Conservation (phyloP, 2,113 vertebrate genomes). For the Barbus barbus region DNA sequence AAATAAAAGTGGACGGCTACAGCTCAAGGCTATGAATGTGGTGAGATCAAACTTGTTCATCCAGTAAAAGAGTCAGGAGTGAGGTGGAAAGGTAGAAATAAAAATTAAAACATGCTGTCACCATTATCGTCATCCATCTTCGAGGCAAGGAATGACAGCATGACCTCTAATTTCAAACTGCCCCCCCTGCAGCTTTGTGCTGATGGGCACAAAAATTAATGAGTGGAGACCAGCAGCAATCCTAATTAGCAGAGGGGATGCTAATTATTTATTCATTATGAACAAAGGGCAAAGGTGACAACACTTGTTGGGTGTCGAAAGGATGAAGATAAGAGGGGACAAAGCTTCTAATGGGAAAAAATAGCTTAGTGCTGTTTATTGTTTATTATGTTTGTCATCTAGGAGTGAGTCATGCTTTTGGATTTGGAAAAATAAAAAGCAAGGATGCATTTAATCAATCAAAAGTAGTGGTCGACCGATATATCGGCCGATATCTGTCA, state of each 20-base stretch:
- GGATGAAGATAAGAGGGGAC: background rate
- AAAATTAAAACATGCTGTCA: background rate
- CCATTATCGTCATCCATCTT: constrained; percentile 28
- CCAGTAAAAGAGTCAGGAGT: too few relatives aligned
- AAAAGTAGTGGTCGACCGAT: too few relatives aligned
- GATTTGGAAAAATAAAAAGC: too few relatives aligned
- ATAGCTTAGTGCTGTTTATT: background rate
- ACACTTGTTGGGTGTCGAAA: constrained; percentile 10
- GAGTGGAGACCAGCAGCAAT: constrained; percentile 26
- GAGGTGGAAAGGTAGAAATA: background rate
- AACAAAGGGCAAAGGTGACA: constrained; percentile 28
- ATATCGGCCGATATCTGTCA: too few relatives aligned
- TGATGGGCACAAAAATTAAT: constrained; percentile 26
- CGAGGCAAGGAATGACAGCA: constrained; percentile 2
- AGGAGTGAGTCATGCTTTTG: too few relatives aligned
- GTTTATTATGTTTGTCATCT: background rate
- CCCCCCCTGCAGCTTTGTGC: background rate
- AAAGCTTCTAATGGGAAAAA: background rate
- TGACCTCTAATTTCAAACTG: constrained; percentile 38
- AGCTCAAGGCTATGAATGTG: constrained; percentile 10
- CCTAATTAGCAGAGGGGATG: constrained; percentile 43
- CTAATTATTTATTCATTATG: constrained; percentile 50
- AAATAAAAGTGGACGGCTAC: background rate
- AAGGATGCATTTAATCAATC: background rate
- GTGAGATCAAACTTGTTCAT: constrained; percentile 7